A percentile compares a stretch with the other conserved stretches of the same genome.
Evolutionary conservation across 2,797 vertebrate species (phyloP).

Genomic region (Agapornis canus): DNA sequence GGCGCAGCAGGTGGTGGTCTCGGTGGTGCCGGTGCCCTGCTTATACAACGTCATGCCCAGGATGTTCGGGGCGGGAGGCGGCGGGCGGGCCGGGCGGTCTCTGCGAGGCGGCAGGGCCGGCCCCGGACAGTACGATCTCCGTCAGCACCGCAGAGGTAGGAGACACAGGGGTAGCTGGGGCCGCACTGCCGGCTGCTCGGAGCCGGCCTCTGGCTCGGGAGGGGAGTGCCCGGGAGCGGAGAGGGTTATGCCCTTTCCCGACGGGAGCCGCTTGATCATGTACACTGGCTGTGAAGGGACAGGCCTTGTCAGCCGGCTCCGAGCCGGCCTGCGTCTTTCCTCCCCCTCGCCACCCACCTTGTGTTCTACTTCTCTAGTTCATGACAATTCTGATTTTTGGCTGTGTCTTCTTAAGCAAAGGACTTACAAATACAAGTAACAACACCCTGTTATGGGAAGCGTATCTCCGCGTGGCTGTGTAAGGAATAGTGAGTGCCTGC

Average conservation of each 20-base stretch:
- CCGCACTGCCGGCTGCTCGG: neutral
- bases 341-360: fast-evolving
- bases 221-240: fast-evolving
- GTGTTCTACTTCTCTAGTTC: fast-evolving
- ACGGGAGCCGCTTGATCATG: fast-evolving
- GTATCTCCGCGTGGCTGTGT: fast-evolving
- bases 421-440: neutral
- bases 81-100: neutral
- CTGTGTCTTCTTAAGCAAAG: neutral
- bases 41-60: constrained; percentile 84
- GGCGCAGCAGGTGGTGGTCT: constrained; percentile 81
- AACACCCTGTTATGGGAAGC: neutral
- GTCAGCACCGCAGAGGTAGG: constrained; percentile 75
- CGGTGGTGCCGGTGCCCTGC: constrained; percentile 81
- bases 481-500: fast-evolving
- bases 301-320: neutral
- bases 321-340: neutral
- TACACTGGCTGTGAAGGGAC: fast-evolving
- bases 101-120: constrained; percentile 36
- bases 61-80: constrained; percentile 77
- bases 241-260: neutral
- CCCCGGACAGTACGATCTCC: constrained; percentile 60
- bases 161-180: neutral
- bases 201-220: too few relatives aligned
- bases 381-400: fast-evolving